These are phyloP conservation scores for Heloderma charlesbogerti DNA, from an alignment of 2,113 vertebrate genomes.

Conservation along the genomic window DNA sequence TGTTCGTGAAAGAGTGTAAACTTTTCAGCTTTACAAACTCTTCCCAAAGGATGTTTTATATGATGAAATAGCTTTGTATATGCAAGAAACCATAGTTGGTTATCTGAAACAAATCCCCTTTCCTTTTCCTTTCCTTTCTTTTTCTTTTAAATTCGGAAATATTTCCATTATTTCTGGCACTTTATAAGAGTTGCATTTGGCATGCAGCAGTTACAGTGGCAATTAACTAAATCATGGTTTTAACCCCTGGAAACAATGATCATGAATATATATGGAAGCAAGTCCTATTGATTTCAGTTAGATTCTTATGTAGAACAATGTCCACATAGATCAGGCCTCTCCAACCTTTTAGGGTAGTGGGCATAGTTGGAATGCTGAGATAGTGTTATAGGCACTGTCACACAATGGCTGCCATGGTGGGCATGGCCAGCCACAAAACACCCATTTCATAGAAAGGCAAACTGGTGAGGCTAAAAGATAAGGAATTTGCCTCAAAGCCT, in stretches of 20 bases:
- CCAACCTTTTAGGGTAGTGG: no score
- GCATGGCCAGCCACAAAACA: no score
- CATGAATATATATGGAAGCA: neutral
- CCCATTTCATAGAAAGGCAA: no score
- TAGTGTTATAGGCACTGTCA: no score
- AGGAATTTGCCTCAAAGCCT: no score
- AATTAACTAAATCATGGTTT: neutral
- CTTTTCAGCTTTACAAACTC: neutral
- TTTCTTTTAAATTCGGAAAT: neutral
- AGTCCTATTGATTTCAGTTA: neutral
- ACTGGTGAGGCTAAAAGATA: no score
- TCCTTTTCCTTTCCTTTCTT: neutral
- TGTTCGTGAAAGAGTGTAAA: neutral
- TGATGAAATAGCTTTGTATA: neutral
- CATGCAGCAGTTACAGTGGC: constrained; percentile 20
- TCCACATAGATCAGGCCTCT: neutral
- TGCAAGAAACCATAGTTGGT: neutral
- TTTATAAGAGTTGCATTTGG: neutral
- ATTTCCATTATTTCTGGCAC: neutral
- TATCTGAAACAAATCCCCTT: neutral
- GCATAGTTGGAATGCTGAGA: no score
- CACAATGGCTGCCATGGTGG: no score
- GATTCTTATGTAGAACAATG: neutral
- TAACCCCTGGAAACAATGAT: neutral
- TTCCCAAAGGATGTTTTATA: neutral